Evolutionary conservation across 2,888 invertebrate genomes (phyloP).

Genomic region (Leptinotarsa juncta): DNA sequence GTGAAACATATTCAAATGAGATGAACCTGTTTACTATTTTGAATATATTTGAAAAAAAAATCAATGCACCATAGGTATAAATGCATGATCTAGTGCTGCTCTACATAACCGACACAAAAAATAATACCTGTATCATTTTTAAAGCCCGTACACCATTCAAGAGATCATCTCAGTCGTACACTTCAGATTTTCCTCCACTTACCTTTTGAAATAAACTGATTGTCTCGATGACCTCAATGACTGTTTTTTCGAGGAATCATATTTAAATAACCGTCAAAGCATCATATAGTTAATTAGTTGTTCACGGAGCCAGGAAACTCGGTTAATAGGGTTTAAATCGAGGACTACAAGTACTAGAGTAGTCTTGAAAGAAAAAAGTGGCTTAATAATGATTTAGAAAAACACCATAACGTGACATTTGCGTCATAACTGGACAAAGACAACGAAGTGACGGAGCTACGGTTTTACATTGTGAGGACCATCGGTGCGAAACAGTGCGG

Average conservation of each 20-base stretch:
- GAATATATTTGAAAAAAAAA: no score
- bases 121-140: no score
- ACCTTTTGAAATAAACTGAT: not conserved
- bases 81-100: no score
- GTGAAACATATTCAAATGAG: no score
- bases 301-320: constrained; percentile 11
- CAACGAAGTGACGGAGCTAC: constrained; percentile 53
- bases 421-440: constrained; percentile 54
- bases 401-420: constrained; percentile 47
- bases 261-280: constrained; percentile 5
- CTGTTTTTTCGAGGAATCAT: not conserved
- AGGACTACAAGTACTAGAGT: constrained; percentile 8
- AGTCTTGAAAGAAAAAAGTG: constrained; percentile 29
- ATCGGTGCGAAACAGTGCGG: constrained; percentile 59
- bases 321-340: constrained; percentile 16
- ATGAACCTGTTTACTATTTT: no score
- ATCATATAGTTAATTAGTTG: constrained; percentile 15
- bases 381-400: constrained; percentile 35
- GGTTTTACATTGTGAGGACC: constrained; percentile 53
- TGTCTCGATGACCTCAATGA: not conserved
- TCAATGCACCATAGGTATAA: no score
- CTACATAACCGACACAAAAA: no score
- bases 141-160: no score
- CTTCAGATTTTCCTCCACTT: not conserved
- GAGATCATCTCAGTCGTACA: not conserved